Evolutionary conservation across 2,113 vertebrate species (phyloP), one percentile per base, ranked within the genome.

Genomic region (Myrmecobius fasciatus): DNA sequence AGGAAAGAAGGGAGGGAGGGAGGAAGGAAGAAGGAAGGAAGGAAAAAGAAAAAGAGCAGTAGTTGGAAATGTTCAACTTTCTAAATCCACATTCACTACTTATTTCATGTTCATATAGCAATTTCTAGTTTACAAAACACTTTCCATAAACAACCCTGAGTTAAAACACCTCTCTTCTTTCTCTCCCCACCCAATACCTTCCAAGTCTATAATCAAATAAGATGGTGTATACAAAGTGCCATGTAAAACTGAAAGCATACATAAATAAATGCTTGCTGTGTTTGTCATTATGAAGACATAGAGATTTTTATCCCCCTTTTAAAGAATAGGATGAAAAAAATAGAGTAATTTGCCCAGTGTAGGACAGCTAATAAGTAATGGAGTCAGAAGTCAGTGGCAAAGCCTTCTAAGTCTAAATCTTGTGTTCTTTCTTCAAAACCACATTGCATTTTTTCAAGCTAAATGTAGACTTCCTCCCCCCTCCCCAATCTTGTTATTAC

Each of bases 401-500:
- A 28, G 67, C n/a, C 67, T 75, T 75, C 67, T 75, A 22, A 75
- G 67, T 75, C 17, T 2, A n/a, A 75, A n/a, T 75, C 4, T 22
- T n/a, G 36, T 75, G 36, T 25, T n/a, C 36, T 67, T 67, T 36
- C 67, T 75, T 43, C 67, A n/a, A n/a, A 75, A 75, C 14, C 5
- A 75, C 67, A 75, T 43, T 75, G 36, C 36, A n/a, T 53, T 93
- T 89, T 92, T 95, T 92, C n/a, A 52, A 46, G 17, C n/a, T 56
- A 75, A 75, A 75, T 75, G 67, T n/a, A 88, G 43, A 67, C 31
- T 0, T 90, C 49, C 91, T 83, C 53, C 43, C n/a, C 54, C 89
- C 52, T 52, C 49, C 2, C 49, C 93, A 75, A 93, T 90, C 36
- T 90, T 48, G 0, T 1, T 95, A 28, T 60, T 97, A 95, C 24